Base-by-base conservation (phyloP, 2,888 invertebrate genomes). In the Yponomeuta cagnagella region DNA sequence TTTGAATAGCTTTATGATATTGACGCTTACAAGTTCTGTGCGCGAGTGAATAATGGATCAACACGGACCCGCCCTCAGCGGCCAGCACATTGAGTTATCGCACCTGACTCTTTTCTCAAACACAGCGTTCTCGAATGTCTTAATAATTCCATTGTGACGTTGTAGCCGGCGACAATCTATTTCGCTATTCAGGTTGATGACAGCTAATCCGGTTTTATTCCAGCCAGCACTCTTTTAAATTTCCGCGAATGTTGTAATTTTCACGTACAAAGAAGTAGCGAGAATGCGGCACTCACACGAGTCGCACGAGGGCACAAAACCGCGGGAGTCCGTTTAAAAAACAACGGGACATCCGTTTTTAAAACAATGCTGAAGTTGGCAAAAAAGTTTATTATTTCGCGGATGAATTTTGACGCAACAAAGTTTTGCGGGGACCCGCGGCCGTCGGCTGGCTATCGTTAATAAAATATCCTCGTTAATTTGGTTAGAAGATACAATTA, bases 291-390 rank as follows among this genome's bases (percentile, higher is more conserved):
- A 15, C 3, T 58, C 52, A 12, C 52, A 8, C 52, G 52, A 58
- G 15, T 68, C 52, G 68, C 77, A 79, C 74, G 74, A 15, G 12
- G 52, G 52, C 15, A 58, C 77, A 78, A 80, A 82, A 78, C 80
- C 81, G 76, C 79, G 77, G 77, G 75, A 77, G 33, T 68, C 78
- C 77, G 76, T 76, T 81, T 80, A 79, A 83, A 82, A 82, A 81
- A 81, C 82, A 81, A 82, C 85, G 84, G 85, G 84, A 85, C 80
- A 81, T 85, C 82, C 85, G 86, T 77, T 84, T 80, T 77, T 77
- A 81, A 85, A 85, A 85, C 85, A 86, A 85, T 85, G 85, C 81
- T 67, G 33, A 67, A 67, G 67, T 67, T 67, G 70, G 69, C 76
- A 76, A 83, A 71, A 84, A 83, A 82, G 80, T 82, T 80, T 80